phyloP scores from a whole-genome alignment of 2,113 vertebrate genomes.

The Copsychus sechellarum region DNA sequence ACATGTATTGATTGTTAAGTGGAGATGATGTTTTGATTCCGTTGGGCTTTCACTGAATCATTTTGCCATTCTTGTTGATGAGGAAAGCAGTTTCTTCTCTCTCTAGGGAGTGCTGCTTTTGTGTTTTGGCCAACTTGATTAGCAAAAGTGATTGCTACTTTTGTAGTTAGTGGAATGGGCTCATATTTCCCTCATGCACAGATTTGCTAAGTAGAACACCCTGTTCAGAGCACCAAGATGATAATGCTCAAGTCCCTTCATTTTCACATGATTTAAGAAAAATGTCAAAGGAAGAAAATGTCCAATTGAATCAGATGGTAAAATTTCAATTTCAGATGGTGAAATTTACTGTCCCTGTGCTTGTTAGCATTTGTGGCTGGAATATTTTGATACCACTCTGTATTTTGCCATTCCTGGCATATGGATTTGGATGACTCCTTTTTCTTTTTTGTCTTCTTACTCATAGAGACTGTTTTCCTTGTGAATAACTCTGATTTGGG shows the following conservation, averaged over 20 bases:
- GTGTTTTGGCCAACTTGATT: not conserved
- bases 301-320: not conserved
- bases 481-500: not conserved
- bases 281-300: constrained; percentile 12
- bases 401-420: not conserved
- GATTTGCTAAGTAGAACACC: not conserved
- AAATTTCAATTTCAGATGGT: not conserved
- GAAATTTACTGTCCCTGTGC: not conserved
- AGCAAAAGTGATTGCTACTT: not conserved
- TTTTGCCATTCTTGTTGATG: not conserved
- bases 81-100: not conserved
- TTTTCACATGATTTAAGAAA: constrained; percentile 4
- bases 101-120: not conserved
- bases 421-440: not conserved
- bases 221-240: constrained; percentile 4
- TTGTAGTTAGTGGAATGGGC: not conserved
- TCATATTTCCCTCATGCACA: not conserved
- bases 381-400: not conserved
- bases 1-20: not conserved
- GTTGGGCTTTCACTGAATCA: not conserved
- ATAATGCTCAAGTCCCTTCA: not conserved
- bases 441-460: not conserved
- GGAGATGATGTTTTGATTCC: not conserved
- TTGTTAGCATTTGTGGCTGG: not conserved
- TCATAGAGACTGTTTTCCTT: not conserved